phyloP scores from a whole-genome alignment of 2,797 vertebrate genomes.

The Helicolenus hilgendorfi region DNA sequence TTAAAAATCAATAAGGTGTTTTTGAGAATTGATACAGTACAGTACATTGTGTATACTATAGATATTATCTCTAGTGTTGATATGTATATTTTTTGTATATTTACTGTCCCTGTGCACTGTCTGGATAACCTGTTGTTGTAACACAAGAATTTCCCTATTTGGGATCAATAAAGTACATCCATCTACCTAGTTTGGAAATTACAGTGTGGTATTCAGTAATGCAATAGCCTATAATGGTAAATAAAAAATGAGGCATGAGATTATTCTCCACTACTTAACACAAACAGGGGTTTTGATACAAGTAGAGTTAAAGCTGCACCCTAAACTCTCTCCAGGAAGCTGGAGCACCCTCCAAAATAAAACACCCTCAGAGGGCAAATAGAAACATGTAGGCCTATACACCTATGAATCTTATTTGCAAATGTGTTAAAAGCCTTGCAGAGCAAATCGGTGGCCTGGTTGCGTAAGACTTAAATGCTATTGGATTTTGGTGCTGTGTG shows the following conservation, averaged over 20 bases:
- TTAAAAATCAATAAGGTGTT: too few relatives aligned
- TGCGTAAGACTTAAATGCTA: constrained; percentile 89
- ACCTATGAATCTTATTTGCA: constrained; percentile 69
- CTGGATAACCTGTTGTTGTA: too few relatives aligned
- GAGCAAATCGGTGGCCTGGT: constrained; percentile 74
- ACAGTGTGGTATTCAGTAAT: background rate
- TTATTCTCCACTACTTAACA: background rate
- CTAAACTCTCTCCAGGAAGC: background rate
- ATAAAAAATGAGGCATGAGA: background rate
- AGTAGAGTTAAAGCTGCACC: constrained; percentile 6
- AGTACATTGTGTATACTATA: too few relatives aligned
- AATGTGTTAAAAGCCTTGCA: constrained; percentile 78
- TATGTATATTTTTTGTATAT: too few relatives aligned
- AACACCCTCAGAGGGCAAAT: background rate
- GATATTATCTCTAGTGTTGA: too few relatives aligned
- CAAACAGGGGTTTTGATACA: background rate
- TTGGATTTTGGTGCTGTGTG: constrained; percentile 87
- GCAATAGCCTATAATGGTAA: background rate
- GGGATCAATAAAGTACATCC: too few relatives aligned
- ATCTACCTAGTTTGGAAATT: background rate
- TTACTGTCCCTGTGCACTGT: too few relatives aligned
- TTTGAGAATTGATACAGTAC: too few relatives aligned
- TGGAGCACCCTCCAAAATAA: constrained; percentile 29
- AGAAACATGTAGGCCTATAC: constrained; percentile 9
- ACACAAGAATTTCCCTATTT: too few relatives aligned